A percentile compares a stretch with the other conserved stretches of the same genome.
Conservation (phyloP, 2,797 vertebrate genomes). For the Arvicola amphibius region DNA sequence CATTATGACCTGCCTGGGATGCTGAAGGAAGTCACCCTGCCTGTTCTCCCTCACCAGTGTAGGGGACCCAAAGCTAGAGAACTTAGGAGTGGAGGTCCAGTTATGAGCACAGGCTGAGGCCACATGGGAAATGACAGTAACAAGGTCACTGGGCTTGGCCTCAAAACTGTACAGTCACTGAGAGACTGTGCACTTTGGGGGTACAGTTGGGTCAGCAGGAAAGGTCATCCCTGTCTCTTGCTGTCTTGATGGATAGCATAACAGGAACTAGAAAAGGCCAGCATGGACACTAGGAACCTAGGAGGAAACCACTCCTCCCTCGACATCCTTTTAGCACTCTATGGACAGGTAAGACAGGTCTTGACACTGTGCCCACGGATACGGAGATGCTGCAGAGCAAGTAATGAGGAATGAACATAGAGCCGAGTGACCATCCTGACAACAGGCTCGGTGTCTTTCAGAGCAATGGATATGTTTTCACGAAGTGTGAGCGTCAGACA, state of each 20-base stretch:
- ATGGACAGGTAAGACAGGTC: background rate
- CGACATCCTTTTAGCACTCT: background rate
- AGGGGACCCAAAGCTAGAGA: background rate
- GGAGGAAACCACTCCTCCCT: background rate
- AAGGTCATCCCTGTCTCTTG: background rate
- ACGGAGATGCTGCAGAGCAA: background rate
- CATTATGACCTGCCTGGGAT: background rate
- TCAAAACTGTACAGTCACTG: background rate
- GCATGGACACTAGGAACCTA: background rate
- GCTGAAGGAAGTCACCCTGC: background rate
- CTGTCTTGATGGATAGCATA: background rate
- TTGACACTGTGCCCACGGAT: background rate
- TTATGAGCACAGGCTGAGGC: background rate
- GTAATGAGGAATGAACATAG: background rate
- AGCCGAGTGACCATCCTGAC: background rate
- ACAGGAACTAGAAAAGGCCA: constrained; percentile 19
- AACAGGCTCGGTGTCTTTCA: background rate
- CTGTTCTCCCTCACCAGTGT: background rate
- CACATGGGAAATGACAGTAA: background rate
- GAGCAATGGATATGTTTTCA: background rate
- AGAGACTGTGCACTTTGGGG: background rate
- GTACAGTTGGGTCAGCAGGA: background rate
- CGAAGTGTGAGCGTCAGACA: background rate
- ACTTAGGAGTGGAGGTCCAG: background rate
- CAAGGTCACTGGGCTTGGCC: background rate